These are phyloP conservation scores for Drosophila kikkawai DNA, from an alignment of 1,140 invertebrate genomes.

Conservation along the genomic window DNA sequence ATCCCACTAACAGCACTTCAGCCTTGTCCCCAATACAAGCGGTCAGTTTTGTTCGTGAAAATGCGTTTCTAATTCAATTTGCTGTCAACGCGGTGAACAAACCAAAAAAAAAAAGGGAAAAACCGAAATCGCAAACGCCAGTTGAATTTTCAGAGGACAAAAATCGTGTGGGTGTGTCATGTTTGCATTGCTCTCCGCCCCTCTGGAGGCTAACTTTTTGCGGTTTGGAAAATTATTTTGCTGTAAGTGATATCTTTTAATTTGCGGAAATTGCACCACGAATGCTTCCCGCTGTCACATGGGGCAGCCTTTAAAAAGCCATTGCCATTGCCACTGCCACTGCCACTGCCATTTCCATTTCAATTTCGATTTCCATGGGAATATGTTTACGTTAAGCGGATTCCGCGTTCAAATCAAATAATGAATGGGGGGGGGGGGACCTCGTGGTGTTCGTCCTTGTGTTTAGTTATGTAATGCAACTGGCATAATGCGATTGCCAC, in stretches of 20 bases:
- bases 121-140: slow-evolving; percentile 19
- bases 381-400: slow-evolving; percentile 44
- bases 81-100: slow-evolving; percentile 62
- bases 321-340: slow-evolving; percentile 12
- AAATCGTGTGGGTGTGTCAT: slow-evolving; percentile 61
- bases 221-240: slow-evolving; percentile 66
- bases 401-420: slow-evolving; percentile 32
- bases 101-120: slow-evolving; percentile 9
- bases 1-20: too few relatives aligned
- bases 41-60: slow-evolving; percentile 61
- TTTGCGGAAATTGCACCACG: slow-evolving; percentile 65
- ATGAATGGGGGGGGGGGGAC: slow-evolving; percentile 39
- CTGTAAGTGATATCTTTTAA: slow-evolving; percentile 81
- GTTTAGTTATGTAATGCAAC: slow-evolving; percentile 32
- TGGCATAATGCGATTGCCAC: slow-evolving; percentile 28
- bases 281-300: slow-evolving; percentile 38
- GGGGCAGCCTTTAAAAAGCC: slow-evolving; percentile 27
- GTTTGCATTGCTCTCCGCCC: slow-evolving; percentile 18
- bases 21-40: slow-evolving; percentile 17
- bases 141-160: slow-evolving; percentile 36
- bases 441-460: slow-evolving; percentile 1
- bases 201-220: slow-evolving; percentile 51
- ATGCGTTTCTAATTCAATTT: slow-evolving; percentile 82
- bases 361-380: slow-evolving; percentile 18
- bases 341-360: slow-evolving; percentile 10